Evolutionary conservation across 2,888 invertebrate species (phyloP).

Genomic region (Ichneumoninae sp.): DNA sequence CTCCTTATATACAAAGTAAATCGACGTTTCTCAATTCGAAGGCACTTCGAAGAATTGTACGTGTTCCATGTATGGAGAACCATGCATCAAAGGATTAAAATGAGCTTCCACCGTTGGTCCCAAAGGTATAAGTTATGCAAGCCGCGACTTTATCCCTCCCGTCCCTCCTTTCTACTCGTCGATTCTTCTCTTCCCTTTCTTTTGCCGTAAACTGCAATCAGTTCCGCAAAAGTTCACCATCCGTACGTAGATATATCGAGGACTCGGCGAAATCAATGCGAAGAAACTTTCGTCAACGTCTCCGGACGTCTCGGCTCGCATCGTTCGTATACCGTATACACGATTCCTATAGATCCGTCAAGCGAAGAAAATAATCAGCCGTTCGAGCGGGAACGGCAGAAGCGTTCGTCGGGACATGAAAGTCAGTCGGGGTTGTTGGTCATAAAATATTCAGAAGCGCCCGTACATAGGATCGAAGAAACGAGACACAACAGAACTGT

Average conservation of each 20-base stretch:
- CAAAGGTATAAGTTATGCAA: not conserved
- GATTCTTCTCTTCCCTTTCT: conserved; percentile 13
- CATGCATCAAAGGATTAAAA: not conserved
- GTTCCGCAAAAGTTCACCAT: conserved; percentile 63
- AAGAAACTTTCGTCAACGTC: conserved; percentile 33
- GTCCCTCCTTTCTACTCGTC: conserved; percentile 34
- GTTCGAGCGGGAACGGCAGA: not conserved
- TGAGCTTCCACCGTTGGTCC: not conserved
- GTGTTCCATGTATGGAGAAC: not conserved
- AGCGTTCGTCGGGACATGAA: conserved; percentile 7
- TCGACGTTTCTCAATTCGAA: not conserved
- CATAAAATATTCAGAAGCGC: conserved; percentile 58
- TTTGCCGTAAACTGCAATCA: conserved; percentile 73
- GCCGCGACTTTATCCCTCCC: conserved; percentile 6
- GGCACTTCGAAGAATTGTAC: not conserved
- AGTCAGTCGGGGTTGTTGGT: not conserved
- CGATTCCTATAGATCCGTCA: conserved; percentile 49
- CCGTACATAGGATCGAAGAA: conserved; percentile 34
- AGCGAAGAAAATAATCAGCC: conserved; percentile 57
- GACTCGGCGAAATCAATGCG: conserved; percentile 34
- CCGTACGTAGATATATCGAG: conserved; percentile 20
- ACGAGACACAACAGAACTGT: conserved; percentile 26
- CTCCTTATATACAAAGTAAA: not conserved
- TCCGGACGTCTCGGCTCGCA: conserved; percentile 17
- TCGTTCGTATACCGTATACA: not conserved